Evolutionary conservation across 2,797 vertebrate species (phyloP).

Genomic region (Uromys caudimaculatus): DNA sequence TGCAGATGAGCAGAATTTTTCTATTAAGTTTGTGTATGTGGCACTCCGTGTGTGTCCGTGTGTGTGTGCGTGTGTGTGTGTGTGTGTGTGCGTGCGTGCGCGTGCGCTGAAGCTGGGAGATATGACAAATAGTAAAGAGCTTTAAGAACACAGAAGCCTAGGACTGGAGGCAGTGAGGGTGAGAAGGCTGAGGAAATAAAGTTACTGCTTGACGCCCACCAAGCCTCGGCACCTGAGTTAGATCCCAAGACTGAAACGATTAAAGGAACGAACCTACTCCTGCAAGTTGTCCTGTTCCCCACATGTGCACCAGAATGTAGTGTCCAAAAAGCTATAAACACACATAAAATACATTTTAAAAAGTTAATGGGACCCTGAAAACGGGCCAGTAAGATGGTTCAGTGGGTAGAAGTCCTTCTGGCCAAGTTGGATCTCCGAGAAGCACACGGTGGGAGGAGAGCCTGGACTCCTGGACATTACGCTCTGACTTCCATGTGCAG

Average conservation of each 20-base stretch:
- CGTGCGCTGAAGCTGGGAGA: not conserved
- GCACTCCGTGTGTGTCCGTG: not conserved
- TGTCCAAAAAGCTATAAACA: not conserved
- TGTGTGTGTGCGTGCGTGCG: too few species aligned
- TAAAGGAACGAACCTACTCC: not conserved
- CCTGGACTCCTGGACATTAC: not conserved
- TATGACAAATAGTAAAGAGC: not conserved
- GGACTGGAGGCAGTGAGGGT: not conserved
- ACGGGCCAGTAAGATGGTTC: not conserved
- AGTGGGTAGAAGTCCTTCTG: not conserved
- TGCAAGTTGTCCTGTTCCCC: not conserved
- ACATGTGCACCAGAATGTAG: not conserved
- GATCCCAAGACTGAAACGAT: not conserved
- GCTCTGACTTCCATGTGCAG: not conserved
- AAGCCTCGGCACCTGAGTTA: not conserved
- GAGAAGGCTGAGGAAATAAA: not conserved
- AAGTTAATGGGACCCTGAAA: not conserved
- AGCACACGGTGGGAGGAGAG: not conserved
- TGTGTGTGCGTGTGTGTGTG: not conserved
- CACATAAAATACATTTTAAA: not conserved
- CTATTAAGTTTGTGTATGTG: rapidly evolving
- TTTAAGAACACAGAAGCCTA: not conserved
- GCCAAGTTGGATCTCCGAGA: not conserved
- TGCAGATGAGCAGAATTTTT: not conserved
- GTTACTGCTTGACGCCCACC: not conserved